These are phyloP conservation scores for Drosophila prosaltans DNA, from an alignment of 1,140 invertebrate genomes.

Conservation along the genomic window DNA sequence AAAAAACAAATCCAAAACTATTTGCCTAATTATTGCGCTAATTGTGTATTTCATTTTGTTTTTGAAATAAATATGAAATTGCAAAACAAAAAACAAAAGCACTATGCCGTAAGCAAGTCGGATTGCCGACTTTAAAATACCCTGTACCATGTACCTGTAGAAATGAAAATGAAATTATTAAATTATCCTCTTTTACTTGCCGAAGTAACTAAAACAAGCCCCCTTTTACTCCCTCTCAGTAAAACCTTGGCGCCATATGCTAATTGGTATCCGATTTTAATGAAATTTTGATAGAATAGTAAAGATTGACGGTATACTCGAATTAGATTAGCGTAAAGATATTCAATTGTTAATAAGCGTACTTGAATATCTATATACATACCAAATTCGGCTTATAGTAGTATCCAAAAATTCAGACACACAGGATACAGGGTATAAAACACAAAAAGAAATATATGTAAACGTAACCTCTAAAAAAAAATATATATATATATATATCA, in stretches of 20 bases:
- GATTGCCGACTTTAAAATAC: neutral
- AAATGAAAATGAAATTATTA: constrained; percentile 17
- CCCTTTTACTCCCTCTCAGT: too few species aligned
- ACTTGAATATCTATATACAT: too few species aligned
- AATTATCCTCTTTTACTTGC: too few species aligned
- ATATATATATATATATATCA: neutral
- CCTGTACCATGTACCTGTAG: constrained; percentile 10
- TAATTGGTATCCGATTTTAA: too few species aligned
- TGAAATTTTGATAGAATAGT: too few species aligned
- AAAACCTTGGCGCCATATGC: too few species aligned
- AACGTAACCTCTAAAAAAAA: neutral
- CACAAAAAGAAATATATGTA: neutral
- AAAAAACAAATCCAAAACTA: constrained; percentile 25
- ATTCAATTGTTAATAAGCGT: too few species aligned
- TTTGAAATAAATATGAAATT: constrained; percentile 71
- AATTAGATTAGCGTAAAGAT: too few species aligned
- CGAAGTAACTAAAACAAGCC: too few species aligned
- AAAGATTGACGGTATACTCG: too few species aligned
- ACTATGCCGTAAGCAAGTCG: constrained; percentile 1
- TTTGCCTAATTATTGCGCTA: constrained; percentile 62
- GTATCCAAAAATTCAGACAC: too few species aligned
- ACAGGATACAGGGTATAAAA: constrained; percentile 5
- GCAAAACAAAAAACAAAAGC: constrained; percentile 31
- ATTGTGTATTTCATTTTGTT: constrained; percentile 69
- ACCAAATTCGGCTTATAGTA: too few species aligned